Evolutionary conservation across 2,888 invertebrate genomes (phyloP).

Genomic region (Chymomyza fuscimana): DNA sequence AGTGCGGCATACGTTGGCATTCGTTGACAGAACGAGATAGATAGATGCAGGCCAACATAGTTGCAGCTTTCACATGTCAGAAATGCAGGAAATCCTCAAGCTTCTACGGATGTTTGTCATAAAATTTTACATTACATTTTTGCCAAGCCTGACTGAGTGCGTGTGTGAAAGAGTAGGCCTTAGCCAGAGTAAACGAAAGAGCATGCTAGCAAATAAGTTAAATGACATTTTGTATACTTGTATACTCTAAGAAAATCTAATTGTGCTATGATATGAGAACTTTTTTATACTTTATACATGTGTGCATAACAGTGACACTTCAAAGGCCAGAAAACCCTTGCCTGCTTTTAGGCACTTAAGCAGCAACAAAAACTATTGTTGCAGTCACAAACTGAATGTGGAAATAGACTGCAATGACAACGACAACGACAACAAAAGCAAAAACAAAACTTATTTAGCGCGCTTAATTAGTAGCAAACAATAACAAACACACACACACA

Average conservation of each 20-base stretch:
- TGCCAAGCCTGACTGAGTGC: not conserved
- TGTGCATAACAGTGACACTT: not conserved
- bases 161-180: not conserved
- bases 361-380: conserved; percentile 67
- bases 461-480: conserved; percentile 74
- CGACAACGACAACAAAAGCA: conserved; percentile 15
- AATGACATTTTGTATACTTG: conserved; percentile 20
- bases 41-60: conserved; percentile 11
- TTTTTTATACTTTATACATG: not conserved
- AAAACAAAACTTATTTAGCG: conserved; percentile 60
- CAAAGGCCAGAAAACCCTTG: conserved; percentile 5
- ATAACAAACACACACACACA: conserved; percentile 45
- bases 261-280: not conserved
- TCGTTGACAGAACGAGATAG: not conserved
- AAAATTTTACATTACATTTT: conserved; percentile 33
- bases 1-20: not conserved
- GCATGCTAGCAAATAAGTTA: conserved; percentile 17
- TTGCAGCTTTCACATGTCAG: conserved; percentile 28
- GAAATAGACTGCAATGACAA: conserved; percentile 46
- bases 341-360: conserved; percentile 37
- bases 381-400: conserved; percentile 71
- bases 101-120: conserved; percentile 32
- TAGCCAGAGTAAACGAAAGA: not conserved
- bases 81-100: conserved; percentile 26
- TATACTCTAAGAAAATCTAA: conserved; percentile 13